These are phyloP conservation scores for Pycnomerus fuliginosus DNA, from an alignment of 2,888 invertebrate genomes.

Conservation along the genomic window DNA sequence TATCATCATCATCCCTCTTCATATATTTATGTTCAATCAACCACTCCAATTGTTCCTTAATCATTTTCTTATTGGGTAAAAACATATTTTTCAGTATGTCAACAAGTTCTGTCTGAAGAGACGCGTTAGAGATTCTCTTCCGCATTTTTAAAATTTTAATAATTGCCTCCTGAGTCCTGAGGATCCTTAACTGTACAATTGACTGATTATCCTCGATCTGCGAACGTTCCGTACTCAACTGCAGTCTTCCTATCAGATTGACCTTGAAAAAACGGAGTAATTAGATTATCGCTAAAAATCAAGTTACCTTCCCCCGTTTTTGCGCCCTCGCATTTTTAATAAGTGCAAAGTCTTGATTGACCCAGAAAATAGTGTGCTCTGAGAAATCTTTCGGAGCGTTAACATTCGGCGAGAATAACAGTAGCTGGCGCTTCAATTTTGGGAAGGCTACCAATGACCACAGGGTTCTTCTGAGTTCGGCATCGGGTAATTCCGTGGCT, in stretches of 20 bases:
- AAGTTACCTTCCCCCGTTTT: conserved; percentile 78
- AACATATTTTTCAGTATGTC: conserved; percentile 99
- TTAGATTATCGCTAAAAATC: conserved; percentile 4
- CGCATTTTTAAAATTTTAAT: conserved; percentile 99
- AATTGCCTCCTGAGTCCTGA: conserved; percentile 94
- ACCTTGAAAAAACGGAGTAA: conserved; percentile 54
- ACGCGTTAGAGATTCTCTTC: conserved; percentile 89
- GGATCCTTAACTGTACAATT: conserved; percentile 93
- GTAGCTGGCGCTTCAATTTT: conserved; percentile 89
- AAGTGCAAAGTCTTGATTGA: conserved; percentile 94
- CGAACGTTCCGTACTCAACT: conserved; percentile 91
- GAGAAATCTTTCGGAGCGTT: conserved; percentile 90
- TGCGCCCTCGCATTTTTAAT: conserved; percentile 95
- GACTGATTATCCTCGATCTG: conserved; percentile 98
- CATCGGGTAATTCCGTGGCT: conserved; percentile 95
- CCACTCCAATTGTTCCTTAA: conserved; percentile 99
- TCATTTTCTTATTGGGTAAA: conserved; percentile 98
- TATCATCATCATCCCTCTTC: conserved; percentile 93
- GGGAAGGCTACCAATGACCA: conserved; percentile 97
- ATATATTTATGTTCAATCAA: conserved; percentile 99
- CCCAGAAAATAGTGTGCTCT: conserved; percentile 91
- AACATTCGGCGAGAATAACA: conserved; percentile 79
- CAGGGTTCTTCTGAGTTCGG: conserved; percentile 89
- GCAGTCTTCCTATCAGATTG: conserved; percentile 93
- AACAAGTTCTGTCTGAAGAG: conserved; percentile 94